Evolutionary conservation across 2,797 vertebrate species (phyloP), one percentile per base, ranked within the genome.

Genomic region (Sebastes elongatus): DNA sequence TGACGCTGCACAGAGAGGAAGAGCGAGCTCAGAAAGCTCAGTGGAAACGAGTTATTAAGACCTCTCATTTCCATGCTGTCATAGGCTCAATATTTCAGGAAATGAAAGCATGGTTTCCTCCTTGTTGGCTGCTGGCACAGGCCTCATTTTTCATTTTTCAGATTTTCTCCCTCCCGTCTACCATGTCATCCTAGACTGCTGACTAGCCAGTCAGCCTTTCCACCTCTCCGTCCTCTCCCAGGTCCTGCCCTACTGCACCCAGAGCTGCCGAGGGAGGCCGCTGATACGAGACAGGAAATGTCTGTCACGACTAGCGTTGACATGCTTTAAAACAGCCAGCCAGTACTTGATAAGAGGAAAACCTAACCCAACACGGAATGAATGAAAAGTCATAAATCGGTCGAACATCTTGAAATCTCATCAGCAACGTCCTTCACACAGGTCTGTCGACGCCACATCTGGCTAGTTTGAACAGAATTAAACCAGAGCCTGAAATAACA

Each of bases 401-500:
- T 83, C 32, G 16, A 55, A 38, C 84, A 86, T 71, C 66, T 88
- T 88, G 74, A 86, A 86, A 85, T 82, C 81, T 73, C 83, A 82
- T 89, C 79, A 85, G 56, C 11, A 3, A 53, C 7, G 78, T 63
- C 23, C 53, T 74, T 80, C 38, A 27, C 67, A 22, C 52, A 7
- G 63, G 53, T 80, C 66, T 80, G 76, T 92, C 75, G 1, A 46
- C 78, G 63, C 81, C 4, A 46, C 72, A 70, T 83, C 71, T 81
- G 78, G 35, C 60, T 0, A 14, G 20, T 82, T 82, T 63, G 32
- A 61, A 33, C 38, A 62, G 67, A 83, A 87, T 88, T 74, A 22
- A 22, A 84, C 56, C 46, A 13, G 55, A 64, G 86, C 84, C 92
- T 91, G 90, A 87, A 93, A 91, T 83, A 94, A 92, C 91, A 90